Evolutionary conservation across 2,797 vertebrate species (phyloP).

Genomic region (Pangasius krempfi): DNA sequence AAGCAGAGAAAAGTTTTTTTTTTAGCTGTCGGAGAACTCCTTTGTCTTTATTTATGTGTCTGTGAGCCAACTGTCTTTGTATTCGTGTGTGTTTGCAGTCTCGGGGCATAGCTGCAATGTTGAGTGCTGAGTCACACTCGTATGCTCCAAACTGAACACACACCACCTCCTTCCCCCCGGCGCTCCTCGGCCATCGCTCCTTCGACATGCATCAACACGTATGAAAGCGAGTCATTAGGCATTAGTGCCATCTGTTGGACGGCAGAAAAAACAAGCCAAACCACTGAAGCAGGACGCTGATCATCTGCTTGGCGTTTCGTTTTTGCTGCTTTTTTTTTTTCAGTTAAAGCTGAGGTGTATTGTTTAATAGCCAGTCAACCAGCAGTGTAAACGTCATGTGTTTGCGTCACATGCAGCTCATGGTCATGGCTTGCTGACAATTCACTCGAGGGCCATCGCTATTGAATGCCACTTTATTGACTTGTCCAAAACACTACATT

Average conservation of each 20-base stretch:
- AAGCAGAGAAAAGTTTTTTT: neutral
- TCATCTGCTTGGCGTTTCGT: neutral
- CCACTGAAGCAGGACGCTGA: neutral
- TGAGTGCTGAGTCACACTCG: conserved; percentile 45
- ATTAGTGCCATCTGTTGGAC: conserved; percentile 82
- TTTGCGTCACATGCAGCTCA: neutral
- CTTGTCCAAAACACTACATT: conserved; percentile 26
- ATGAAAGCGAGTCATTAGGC: conserved; percentile 61
- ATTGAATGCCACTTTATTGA: conserved; percentile 1
- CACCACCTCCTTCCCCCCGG: neutral
- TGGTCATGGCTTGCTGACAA: neutral
- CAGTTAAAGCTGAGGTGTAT: neutral
- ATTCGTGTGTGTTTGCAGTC: conserved; percentile 31
- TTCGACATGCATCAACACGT: conserved; percentile 24
- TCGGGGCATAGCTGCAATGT: conserved; percentile 28
- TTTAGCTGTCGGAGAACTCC: neutral
- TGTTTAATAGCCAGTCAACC: conserved; percentile 13
- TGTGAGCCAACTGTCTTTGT: conserved; percentile 17
- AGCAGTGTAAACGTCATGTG: neutral
- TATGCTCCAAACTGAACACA: conserved; percentile 8
- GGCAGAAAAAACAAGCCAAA: conserved; percentile 13
- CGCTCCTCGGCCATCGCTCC: neutral
- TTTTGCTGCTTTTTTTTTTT: too few species aligned
- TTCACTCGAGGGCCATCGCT: conserved; percentile 6
- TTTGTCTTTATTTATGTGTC: conserved; percentile 39